A percentile compares a stretch with the other conserved stretches of the same genome.
These are phyloP conservation scores for Cinara cedri DNA, from an alignment of 2,888 invertebrate genomes.

Conservation along the genomic window DNA sequence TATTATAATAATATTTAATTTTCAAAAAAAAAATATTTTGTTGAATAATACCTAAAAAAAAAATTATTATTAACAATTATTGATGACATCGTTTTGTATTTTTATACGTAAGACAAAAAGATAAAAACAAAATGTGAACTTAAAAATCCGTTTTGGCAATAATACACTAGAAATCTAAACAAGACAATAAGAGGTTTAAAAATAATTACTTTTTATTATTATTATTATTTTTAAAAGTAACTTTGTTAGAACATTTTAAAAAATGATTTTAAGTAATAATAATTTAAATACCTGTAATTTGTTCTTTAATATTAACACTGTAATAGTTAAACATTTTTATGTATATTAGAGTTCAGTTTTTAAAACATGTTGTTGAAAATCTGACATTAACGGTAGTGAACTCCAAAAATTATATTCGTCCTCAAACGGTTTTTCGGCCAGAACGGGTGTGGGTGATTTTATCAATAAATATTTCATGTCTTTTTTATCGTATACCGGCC, in stretches of 20 bases:
- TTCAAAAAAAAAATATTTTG: not conserved
- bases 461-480: conserved; percentile 35
- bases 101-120: not conserved
- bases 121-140: not conserved
- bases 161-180: not conserved
- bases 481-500: conserved; percentile 19
- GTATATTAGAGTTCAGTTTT: conserved; percentile 22
- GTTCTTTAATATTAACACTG: not conserved
- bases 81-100: conserved; percentile 30
- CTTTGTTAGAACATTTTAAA: too few relatives aligned
- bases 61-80: conserved; percentile 12
- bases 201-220: not conserved
- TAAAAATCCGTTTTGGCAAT: conserved; percentile 23
- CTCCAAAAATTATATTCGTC: conserved; percentile 42
- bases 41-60: not conserved
- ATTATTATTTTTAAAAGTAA: not conserved
- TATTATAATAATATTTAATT: too few relatives aligned
- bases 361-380: not conserved
- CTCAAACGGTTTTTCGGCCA: conserved; percentile 7
- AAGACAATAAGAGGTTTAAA: not conserved
- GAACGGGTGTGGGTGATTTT: conserved; percentile 4
- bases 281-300: conserved; percentile 1
- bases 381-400: not conserved
- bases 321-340: not conserved
- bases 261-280: not conserved